Base-by-base conservation (phyloP, 2,113 vertebrate species). In the Colius striatus region DNA sequence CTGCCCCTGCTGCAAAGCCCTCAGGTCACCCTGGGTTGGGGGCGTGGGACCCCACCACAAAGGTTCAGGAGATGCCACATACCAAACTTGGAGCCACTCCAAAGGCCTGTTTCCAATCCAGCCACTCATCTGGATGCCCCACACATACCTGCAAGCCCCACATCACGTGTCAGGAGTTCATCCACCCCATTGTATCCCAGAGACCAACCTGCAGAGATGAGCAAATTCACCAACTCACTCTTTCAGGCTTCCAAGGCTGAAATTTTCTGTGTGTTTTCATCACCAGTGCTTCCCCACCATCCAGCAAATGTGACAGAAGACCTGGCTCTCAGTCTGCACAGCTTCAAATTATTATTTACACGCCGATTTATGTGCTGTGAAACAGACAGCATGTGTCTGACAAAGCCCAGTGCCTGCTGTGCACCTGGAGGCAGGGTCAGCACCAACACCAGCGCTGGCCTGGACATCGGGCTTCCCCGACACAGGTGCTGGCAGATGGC, bases 41-140 rank as follows among this genome's bases (percentile, higher is more conserved):
- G 34, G 55, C 76, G 50, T 1, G 1, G 4, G 34, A 93, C 75
- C 54, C 70, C 80, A 65, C 34, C 63, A 3, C 0, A 17, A 32
- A 60, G 67, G 76, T 17, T 65, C 50, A 5, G 85, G 60, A 41
- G 78, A 27, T 18, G 84, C 62, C 79, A 85, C 50, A 36, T 5
- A 3, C 12, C 1, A 57, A 57, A 74, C 3, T 12, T 0, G 0
- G 32, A 32, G 82, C 4, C 62, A 48, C 2, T 2, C 34, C 41
- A 29, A 51, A 41, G 0, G 0, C 21, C 30, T 26, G 1, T n/a
- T 70, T n/a, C 85, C 1, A 0, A 65, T 7, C 55, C 1, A 0
- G 45, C 32, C 13, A 1, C 50, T 47, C 48, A 62, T 66, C 65
- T 0, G 0, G 68, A 30, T 66, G 73, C 73, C 47, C 83, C 75